Percentiles rank a stretch among this genome's conserved stretches.
phyloP scores from a whole-genome alignment of 2,888 invertebrate genomes.

The Tetragonula carbonaria region DNA sequence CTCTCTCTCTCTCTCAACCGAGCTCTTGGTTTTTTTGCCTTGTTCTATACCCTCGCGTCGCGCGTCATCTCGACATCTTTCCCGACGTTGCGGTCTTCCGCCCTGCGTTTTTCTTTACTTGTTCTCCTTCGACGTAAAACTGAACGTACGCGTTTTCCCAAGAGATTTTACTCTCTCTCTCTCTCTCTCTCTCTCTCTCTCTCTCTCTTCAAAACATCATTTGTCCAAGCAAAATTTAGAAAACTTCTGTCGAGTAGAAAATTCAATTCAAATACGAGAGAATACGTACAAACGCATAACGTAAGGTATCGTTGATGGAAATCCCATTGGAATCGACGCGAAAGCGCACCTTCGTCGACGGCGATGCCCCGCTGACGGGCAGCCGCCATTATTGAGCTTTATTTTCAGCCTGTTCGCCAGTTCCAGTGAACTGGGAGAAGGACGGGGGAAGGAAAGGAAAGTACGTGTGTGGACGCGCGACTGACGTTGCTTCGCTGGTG shows the following conservation, averaged over 20 bases:
- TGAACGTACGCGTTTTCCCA: not conserved
- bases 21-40: constrained; percentile 32
- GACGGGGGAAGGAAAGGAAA: not conserved
- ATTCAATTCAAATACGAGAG: not conserved
- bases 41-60: constrained; percentile 18
- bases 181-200: not conserved
- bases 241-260: not conserved
- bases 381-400: constrained; percentile 78
- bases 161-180: not conserved
- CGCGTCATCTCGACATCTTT: constrained; percentile 14
- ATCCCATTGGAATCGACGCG: not conserved
- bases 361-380: constrained; percentile 57
- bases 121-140: not conserved
- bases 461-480: constrained; percentile 60
- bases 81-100: constrained; percentile 37
- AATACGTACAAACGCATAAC: constrained; percentile 20
- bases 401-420: constrained; percentile 67
- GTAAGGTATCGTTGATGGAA: constrained; percentile 38
- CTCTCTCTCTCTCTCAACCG: constrained; percentile 29
- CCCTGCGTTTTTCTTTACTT: not conserved
- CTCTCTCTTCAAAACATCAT: not conserved
- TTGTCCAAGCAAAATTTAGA: not conserved
- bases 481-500: constrained; percentile 59
- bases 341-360: constrained; percentile 4
- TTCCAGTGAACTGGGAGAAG: constrained; percentile 30